phyloP scores from a whole-genome alignment of 2,113 vertebrate species.

The Tragelaphus scriptus region DNA sequence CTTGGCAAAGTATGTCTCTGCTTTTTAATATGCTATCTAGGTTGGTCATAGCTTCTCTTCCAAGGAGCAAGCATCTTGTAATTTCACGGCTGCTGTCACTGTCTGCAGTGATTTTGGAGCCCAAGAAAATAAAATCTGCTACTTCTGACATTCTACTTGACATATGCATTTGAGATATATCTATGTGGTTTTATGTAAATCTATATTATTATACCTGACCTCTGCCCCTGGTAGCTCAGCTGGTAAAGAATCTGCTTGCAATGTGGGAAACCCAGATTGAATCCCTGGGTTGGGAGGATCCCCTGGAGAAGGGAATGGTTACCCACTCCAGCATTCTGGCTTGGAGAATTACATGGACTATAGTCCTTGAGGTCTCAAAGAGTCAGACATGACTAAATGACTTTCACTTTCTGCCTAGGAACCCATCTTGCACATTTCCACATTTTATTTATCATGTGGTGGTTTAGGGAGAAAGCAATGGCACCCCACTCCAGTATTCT shows the following conservation, averaged over 20 bases:
- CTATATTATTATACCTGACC: not conserved
- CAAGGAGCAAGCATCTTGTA: not conserved
- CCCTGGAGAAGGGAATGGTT: not conserved
- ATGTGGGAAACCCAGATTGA: not conserved
- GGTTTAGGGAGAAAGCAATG: not conserved
- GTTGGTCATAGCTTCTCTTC: not conserved
- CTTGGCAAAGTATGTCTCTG: not conserved
- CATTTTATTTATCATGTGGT: not conserved
- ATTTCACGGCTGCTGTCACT: not conserved
- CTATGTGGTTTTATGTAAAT: not conserved
- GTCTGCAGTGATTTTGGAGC: not conserved
- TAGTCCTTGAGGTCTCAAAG: not conserved
- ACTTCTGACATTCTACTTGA: not conserved
- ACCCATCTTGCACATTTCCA: not conserved
- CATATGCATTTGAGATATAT: not conserved
- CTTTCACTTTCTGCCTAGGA: not conserved
- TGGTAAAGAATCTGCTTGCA: not conserved
- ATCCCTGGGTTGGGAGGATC: not conserved
- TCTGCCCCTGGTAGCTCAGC: not conserved
- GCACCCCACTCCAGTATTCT: too few relatives aligned
- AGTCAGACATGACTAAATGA: not conserved
- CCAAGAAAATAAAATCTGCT: not conserved
- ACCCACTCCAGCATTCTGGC: not conserved
- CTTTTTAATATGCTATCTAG: not conserved
- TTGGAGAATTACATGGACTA: not conserved